Percentiles rank a stretch among this genome's conserved stretches.
These are phyloP conservation scores for Helicoverpa zea DNA, from an alignment of 1,140 invertebrate genomes.

Conservation along the genomic window DNA sequence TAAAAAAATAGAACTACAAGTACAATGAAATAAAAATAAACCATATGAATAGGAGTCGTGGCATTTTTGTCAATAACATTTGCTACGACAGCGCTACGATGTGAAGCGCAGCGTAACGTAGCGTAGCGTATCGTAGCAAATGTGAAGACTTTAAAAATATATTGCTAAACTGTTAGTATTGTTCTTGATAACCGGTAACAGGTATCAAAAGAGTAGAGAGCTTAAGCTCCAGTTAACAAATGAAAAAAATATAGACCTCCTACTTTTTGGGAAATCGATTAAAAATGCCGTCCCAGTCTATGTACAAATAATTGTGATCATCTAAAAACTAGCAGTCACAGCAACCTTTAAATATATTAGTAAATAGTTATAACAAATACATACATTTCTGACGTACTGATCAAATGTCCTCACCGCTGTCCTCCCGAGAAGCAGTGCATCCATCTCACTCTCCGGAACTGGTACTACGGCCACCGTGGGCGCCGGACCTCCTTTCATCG, in stretches of 20 bases:
- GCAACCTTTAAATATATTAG: constrained; percentile 10
- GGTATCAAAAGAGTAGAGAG: no score
- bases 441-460: constrained; percentile 91
- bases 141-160: not conserved
- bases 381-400: constrained; percentile 87
- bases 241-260: no score
- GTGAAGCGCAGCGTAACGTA: not conserved
- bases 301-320: no score
- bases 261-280: not conserved
- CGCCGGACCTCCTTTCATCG: constrained; percentile 77
- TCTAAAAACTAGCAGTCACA: not conserved
- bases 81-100: constrained; percentile 11
- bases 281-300: not conserved
- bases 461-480: constrained; percentile 86
- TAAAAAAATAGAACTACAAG: no score
- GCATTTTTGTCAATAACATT: not conserved
- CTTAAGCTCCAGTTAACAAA: no score
- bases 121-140: constrained; percentile 34
- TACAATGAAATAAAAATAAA: no score
- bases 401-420: constrained; percentile 90
- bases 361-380: constrained; percentile 70
- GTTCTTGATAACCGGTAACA: no score
- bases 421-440: constrained; percentile 90
- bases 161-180: not conserved
- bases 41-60: not conserved